Percentiles rank a stretch among this genome's conserved stretches.
These are phyloP conservation scores for Sebastes alutus DNA, from an alignment of 2,797 vertebrate species.

Conservation along the genomic window DNA sequence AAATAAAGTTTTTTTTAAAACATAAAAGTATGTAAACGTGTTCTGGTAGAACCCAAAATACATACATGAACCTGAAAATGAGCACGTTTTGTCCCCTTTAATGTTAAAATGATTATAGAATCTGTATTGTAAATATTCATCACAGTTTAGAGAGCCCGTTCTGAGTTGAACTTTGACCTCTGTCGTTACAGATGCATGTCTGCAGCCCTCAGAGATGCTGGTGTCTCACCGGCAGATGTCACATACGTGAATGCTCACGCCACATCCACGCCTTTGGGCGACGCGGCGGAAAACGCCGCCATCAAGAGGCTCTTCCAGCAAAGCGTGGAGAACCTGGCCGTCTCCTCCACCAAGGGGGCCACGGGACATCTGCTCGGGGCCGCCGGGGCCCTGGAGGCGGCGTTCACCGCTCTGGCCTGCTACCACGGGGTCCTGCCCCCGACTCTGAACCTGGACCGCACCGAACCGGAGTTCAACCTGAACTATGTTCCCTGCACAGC, in stretches of 20 bases:
- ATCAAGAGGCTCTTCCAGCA: constrained; percentile 90
- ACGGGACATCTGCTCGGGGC: constrained; percentile 96
- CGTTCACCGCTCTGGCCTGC: constrained; percentile 92
- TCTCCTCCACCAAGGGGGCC: constrained; percentile 96
- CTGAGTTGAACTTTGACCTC: not conserved
- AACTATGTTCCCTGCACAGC: constrained; percentile 91
- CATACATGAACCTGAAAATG: too few species aligned
- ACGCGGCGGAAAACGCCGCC: constrained; percentile 94
- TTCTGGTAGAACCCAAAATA: too few species aligned
- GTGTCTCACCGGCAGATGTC: constrained; percentile 83
- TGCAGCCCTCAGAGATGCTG: constrained; percentile 88
- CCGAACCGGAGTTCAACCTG: constrained; percentile 90
- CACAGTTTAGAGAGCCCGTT: too few species aligned
- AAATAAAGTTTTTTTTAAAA: too few species aligned
- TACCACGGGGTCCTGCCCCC: constrained; percentile 89
- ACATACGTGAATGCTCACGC: constrained; percentile 95
- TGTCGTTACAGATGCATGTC: constrained; percentile 89
- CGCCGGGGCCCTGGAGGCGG: constrained; percentile 92
- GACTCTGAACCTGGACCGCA: constrained; percentile 92
- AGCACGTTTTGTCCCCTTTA: accelerated
- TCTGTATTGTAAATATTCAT: not conserved
- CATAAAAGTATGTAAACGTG: too few species aligned
- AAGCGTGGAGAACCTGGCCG: constrained; percentile 76
- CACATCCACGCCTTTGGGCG: constrained; percentile 94
- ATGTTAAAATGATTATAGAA: too few species aligned